phyloP scores from a whole-genome alignment of 2,888 invertebrate species.

The Galerucella pusilla region DNA sequence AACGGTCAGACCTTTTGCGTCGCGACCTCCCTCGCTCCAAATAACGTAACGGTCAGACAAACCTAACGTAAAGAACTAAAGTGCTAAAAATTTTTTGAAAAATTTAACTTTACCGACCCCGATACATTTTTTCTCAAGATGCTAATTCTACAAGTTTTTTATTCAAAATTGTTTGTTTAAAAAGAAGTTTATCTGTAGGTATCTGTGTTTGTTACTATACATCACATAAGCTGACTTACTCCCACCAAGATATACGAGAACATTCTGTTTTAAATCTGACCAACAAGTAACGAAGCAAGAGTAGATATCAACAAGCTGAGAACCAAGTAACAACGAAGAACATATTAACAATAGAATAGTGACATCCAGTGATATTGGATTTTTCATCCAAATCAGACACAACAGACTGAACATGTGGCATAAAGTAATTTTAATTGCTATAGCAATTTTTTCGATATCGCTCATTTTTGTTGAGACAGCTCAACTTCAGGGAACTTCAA shows the following conservation, averaged over 20 bases:
- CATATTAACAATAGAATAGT: conserved; percentile 6
- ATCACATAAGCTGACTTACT: no score
- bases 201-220: no score
- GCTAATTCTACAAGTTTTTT: no score
- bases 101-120: no score
- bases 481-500: conserved; percentile 35
- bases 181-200: no score
- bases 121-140: no score
- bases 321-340: conserved; percentile 1
- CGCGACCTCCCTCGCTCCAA: no score
- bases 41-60: no score
- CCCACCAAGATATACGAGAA: conserved; percentile 18
- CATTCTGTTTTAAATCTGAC: not conserved
- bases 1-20: no score
- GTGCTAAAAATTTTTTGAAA: no score
- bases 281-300: not conserved
- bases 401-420: conserved; percentile 32
- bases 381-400: not conserved
- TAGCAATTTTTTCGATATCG: conserved; percentile 28
- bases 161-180: no score
- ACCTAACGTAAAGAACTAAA: no score
- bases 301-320: conserved; percentile 4
- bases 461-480: conserved; percentile 32
- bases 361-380: conserved; percentile 8
- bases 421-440: conserved; percentile 18